phyloP scores from a whole-genome alignment of 1,140 invertebrate genomes.

The Ceratina calcarata region DNA sequence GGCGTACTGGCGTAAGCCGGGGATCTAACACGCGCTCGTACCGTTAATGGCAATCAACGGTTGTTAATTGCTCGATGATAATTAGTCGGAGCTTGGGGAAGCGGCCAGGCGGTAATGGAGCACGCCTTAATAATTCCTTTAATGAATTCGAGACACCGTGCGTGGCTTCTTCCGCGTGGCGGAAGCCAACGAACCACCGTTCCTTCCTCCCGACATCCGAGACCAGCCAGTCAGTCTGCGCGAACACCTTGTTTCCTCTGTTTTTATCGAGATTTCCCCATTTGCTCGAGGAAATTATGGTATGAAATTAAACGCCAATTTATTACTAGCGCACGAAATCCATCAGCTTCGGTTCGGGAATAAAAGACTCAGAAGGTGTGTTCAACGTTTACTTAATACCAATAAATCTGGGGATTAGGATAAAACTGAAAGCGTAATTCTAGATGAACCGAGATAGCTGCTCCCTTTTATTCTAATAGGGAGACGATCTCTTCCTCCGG shows the following conservation, averaged over 20 bases:
- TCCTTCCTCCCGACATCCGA: background rate
- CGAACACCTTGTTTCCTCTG: no score
- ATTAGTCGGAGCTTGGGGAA: conserved; percentile 46
- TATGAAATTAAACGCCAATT: background rate
- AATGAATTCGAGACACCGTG: conserved; percentile 62
- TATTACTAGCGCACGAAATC: no score
- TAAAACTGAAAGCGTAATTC: background rate
- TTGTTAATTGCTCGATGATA: conserved; percentile 66
- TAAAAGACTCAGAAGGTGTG: no score
- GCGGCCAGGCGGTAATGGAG: conserved; percentile 50
- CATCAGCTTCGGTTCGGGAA: no score
- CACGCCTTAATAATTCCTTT: conserved; percentile 65
- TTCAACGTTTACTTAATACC: no score
- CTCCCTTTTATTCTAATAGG: background rate
- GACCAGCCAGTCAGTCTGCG: no score
- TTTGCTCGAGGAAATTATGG: background rate
- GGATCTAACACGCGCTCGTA: conserved; percentile 34
- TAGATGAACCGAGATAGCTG: background rate
- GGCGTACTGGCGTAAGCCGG: background rate
- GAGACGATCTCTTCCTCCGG: conserved; percentile 3
- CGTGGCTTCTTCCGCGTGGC: conserved; percentile 35
- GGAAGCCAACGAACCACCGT: conserved; percentile 24
- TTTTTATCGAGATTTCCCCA: background rate
- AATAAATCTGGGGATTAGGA: no score
- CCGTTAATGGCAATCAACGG: conserved; percentile 66